A percentile compares a stretch with the other conserved stretches of the same genome.
Evolutionary conservation across 2,888 invertebrate genomes (phyloP).

Genomic region (Xanthia togata): DNA sequence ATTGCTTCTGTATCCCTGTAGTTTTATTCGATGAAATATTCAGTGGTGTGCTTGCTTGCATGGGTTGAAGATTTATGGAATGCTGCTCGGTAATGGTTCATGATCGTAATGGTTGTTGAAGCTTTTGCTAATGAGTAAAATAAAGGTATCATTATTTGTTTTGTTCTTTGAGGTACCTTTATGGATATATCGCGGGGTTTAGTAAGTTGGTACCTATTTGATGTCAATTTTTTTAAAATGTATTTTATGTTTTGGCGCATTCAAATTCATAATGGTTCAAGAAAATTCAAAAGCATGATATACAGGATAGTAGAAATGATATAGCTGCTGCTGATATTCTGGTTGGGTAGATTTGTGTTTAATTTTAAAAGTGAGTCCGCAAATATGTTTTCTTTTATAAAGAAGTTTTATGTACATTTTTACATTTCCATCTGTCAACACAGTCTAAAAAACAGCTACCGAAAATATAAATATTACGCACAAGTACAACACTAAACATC

Average conservation of each 20-base stretch:
- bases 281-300: no score
- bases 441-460: slow-evolving; percentile 36
- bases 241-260: no score
- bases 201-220: no score
- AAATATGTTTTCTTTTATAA: neutral
- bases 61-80: slow-evolving; percentile 24
- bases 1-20: slow-evolving; percentile 26
- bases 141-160: neutral
- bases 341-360: neutral
- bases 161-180: neutral
- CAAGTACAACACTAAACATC: slow-evolving; percentile 54
- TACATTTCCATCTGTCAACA: slow-evolving; percentile 49
- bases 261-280: no score
- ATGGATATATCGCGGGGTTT: no score
- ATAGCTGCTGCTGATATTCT: neutral
- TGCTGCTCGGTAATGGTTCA: slow-evolving; percentile 11
- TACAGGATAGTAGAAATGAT: no score
- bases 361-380: slow-evolving; percentile 6
- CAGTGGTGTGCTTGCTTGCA: slow-evolving; percentile 11
- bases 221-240: no score
- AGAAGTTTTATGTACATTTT: slow-evolving; percentile 28
- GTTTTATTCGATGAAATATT: slow-evolving; percentile 34
- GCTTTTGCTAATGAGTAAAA: neutral
- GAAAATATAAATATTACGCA: slow-evolving; percentile 54
- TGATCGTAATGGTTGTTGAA: slow-evolving; percentile 13